These are phyloP conservation scores for Gobionotothen gibberifrons DNA, from an alignment of 2,797 vertebrate genomes.

Conservation along the genomic window DNA sequence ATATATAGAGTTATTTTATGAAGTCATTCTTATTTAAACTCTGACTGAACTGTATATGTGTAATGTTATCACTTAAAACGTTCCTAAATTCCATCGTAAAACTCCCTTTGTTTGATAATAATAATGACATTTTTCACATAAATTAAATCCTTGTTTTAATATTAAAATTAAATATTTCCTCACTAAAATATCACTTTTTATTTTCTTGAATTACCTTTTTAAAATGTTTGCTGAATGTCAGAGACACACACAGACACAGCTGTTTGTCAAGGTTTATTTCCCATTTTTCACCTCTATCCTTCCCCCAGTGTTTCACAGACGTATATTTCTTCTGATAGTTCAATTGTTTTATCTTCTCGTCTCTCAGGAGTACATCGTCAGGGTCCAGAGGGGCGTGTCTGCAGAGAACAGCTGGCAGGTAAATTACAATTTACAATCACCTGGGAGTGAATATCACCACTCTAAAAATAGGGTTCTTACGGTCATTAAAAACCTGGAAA, in stretches of 20 bases:
- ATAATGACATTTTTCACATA: too few relatives aligned
- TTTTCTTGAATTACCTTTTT: too few relatives aligned
- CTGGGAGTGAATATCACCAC: conserved; percentile 5
- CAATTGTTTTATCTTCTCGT: neutral
- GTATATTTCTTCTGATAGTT: neutral
- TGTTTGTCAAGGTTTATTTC: too few relatives aligned
- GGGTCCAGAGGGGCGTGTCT: conserved; percentile 95
- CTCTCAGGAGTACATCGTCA: conserved; percentile 94
- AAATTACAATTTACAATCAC: conserved; percentile 52
- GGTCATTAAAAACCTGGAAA: too few relatives aligned
- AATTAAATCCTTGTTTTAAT: too few relatives aligned
- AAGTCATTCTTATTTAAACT: neutral
- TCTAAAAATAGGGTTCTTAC: neutral
- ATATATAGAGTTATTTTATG: too few relatives aligned
- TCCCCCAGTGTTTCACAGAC: neutral
- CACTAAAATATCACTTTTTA: too few relatives aligned
- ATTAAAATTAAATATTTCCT: too few relatives aligned
- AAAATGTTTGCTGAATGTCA: too few relatives aligned
- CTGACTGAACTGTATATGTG: neutral
- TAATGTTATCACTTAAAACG: neutral
- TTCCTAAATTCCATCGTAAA: neutral
- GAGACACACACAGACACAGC: too few relatives aligned
- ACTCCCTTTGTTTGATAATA: too few relatives aligned
- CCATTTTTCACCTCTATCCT: too few relatives aligned
- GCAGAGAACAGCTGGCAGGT: conserved; percentile 98